These are phyloP conservation scores for Clarias gariepinus DNA, from an alignment of 2,113 vertebrate species.

Conservation along the genomic window DNA sequence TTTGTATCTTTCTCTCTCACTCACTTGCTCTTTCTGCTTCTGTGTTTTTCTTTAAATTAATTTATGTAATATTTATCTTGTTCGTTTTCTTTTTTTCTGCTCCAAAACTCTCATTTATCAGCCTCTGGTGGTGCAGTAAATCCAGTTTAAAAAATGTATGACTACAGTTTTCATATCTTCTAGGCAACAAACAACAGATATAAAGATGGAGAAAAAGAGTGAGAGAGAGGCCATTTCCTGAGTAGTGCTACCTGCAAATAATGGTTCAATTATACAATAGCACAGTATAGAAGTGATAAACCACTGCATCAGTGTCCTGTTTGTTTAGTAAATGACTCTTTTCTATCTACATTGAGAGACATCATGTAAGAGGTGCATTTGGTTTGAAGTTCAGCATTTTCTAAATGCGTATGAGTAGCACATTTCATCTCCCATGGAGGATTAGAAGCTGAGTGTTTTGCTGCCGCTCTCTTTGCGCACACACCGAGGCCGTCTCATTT, in stretches of 20 bases:
- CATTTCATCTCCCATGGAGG: slow-evolving; percentile 21
- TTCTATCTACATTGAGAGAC: background rate
- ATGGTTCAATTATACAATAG: background rate
- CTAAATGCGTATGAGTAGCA: slow-evolving; percentile 12
- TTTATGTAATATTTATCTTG: slow-evolving; percentile 1
- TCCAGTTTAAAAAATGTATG: slow-evolving; percentile 2
- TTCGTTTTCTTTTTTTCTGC: background rate
- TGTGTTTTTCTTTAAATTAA: background rate
- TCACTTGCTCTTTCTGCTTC: too few relatives aligned
- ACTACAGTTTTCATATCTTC: slow-evolving; percentile 3
- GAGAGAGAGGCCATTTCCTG: background rate
- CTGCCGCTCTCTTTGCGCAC: slow-evolving; percentile 20
- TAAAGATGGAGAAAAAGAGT: background rate
- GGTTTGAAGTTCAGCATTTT: slow-evolving; percentile 37
- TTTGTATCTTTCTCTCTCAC: background rate
- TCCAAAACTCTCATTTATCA: slow-evolving; percentile 12
- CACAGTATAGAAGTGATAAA: background rate
- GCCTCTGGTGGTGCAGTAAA: background rate
- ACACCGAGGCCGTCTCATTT: slow-evolving; percentile 39
- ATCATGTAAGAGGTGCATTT: background rate
- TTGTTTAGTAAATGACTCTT: slow-evolving; percentile 23
- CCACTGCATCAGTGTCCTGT: background rate
- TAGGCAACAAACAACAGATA: slow-evolving; percentile 1
- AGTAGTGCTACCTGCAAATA: background rate
- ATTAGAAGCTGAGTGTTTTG: slow-evolving; percentile 21